Conservation (phyloP, 2,888 invertebrate genomes). For the Xestoiulus laeticollis region DNA sequence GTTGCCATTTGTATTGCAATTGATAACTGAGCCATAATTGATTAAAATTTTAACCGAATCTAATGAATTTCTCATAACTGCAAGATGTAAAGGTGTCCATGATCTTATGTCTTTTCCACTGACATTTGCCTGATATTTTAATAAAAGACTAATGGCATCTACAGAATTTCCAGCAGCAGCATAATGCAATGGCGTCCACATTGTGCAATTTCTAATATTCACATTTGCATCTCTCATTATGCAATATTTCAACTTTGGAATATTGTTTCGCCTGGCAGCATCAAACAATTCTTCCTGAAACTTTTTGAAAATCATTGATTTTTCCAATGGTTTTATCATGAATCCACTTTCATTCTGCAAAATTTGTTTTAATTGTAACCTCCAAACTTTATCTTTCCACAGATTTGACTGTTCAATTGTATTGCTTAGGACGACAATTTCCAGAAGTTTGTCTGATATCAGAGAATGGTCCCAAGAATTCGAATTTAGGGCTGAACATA, state of each 20-base stretch:
- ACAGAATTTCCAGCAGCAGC: background rate
- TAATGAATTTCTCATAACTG: background rate
- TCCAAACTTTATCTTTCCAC: background rate
- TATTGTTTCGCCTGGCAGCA: background rate
- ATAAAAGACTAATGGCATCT: background rate
- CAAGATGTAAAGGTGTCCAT: background rate
- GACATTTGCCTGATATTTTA: background rate
- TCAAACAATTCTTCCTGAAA: background rate
- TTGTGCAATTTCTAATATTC: background rate
- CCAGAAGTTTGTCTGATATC: background rate
- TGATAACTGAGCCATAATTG: background rate
- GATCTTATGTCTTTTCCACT: background rate
- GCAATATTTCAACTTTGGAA: background rate
- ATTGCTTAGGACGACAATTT: background rate
- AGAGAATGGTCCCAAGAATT: background rate
- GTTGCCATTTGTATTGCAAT: background rate
- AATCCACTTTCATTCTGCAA: background rate
- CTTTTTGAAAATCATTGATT: background rate
- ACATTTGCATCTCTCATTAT: background rate
- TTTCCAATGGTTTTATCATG: background rate
- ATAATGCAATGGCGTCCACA: background rate
- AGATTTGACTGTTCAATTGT: background rate
- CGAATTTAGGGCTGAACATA: background rate
- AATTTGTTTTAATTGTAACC: background rate
- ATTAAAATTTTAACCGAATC: background rate